Evolutionary conservation across 2,888 invertebrate species (phyloP).

Genomic region (Eubasilissa splendida): DNA sequence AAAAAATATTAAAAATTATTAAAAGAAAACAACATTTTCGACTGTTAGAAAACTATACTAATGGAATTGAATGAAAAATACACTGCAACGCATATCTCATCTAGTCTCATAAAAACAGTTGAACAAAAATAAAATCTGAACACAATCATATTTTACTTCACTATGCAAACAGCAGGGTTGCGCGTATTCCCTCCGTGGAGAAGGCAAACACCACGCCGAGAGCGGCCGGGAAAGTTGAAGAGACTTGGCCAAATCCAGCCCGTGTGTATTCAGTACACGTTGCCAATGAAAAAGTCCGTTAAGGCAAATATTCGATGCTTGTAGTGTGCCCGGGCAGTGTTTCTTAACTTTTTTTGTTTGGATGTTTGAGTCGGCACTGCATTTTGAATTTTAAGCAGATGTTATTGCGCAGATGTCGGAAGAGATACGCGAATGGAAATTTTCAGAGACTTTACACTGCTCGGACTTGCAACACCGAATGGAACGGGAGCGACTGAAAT

Average conservation of each 20-base stretch:
- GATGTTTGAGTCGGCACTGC: constrained; percentile 56
- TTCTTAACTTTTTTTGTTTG: constrained; percentile 53
- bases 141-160: constrained; percentile 7
- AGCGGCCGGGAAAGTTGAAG: constrained; percentile 10
- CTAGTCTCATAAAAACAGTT: no score
- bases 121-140: neutral
- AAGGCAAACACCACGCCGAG: neutral
- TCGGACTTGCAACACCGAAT: no score
- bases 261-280: constrained; percentile 53
- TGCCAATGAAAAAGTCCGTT: constrained; percentile 58
- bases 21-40: no score
- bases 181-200: neutral
- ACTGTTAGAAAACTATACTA: no score
- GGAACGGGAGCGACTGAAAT: no score
- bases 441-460: no score
- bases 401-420: constrained; percentile 31
- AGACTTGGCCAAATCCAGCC: constrained; percentile 17
- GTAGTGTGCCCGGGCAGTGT: constrained; percentile 21
- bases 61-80: no score
- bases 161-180: constrained; percentile 4
- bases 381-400: constrained; percentile 58
- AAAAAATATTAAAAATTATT: no score
- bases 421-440: neutral
- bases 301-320: constrained; percentile 57
- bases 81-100: no score